A percentile compares a stretch with the other conserved stretches of the same genome.
Conservation (phyloP, 2,888 invertebrate genomes). For the Melanargia galathea region DNA sequence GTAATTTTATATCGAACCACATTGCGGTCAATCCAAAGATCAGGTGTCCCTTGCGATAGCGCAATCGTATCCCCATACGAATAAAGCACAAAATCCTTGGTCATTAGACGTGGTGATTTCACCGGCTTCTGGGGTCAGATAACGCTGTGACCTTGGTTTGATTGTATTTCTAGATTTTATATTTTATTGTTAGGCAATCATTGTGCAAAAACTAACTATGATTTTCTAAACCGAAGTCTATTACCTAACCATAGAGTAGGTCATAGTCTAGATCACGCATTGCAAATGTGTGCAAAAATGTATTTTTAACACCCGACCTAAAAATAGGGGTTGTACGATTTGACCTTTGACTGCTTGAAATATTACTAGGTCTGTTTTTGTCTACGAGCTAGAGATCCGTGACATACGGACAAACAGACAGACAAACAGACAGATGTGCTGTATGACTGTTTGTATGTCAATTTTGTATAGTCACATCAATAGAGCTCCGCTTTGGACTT, state of each 20-base stretch:
- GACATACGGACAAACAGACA: too few relatives aligned
- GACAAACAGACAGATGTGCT: too few relatives aligned
- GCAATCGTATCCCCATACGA: not conserved
- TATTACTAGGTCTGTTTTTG: not conserved
- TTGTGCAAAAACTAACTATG: not conserved
- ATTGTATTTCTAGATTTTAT: constrained; percentile 28
- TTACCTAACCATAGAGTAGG: not conserved
- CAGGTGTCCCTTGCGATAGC: constrained; percentile 14
- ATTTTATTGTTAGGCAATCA: constrained; percentile 18
- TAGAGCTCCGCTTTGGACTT: too few relatives aligned
- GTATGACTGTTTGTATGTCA: too few relatives aligned
- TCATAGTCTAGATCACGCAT: not conserved
- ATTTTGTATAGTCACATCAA: too few relatives aligned
- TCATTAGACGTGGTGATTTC: constrained; percentile 2
- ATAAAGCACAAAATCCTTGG: constrained; percentile 8
- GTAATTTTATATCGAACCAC: constrained; percentile 28
- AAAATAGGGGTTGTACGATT: too few relatives aligned
- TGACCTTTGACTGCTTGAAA: too few relatives aligned
- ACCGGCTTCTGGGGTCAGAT: constrained; percentile 24
- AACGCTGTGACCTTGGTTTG: constrained; percentile 26
- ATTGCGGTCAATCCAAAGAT: constrained; percentile 25
- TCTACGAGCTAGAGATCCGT: too few relatives aligned
- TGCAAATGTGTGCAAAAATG: too few relatives aligned
- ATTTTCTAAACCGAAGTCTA: not conserved
- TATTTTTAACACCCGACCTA: too few relatives aligned